Percentiles rank a stretch among this genome's conserved stretches.
Conservation (phyloP, 1,140 invertebrate genomes). For the Drosophila santomea region DNA sequence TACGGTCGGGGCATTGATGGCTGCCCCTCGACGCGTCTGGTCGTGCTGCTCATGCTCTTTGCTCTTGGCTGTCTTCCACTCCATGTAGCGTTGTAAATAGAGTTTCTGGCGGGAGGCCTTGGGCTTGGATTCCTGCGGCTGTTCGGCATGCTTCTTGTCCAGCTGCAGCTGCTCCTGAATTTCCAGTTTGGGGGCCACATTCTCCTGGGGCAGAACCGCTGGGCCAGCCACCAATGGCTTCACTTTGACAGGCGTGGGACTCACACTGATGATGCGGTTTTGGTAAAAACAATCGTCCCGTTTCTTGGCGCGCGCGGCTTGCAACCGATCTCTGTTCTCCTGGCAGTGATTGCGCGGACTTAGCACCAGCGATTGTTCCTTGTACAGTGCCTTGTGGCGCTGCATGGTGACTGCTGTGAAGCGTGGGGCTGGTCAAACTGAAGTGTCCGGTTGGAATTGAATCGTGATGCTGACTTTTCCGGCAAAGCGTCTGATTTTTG, state of each 20-base stretch:
- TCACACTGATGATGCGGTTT: conserved; percentile 51
- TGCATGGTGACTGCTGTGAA: conserved; percentile 11
- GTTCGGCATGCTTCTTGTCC: not conserved
- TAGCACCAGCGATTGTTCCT: conserved; percentile 38
- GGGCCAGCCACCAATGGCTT: not conserved
- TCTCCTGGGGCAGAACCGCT: conserved; percentile 14
- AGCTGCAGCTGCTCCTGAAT: not conserved
- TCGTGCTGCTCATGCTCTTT: conserved; percentile 14
- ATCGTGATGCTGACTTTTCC: not conserved
- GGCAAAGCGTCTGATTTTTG: conserved; percentile 7
- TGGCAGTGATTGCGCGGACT: conserved; percentile 39
- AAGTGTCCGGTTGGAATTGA: conserved; percentile 1
- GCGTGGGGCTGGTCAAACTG: not conserved
- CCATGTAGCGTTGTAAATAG: conserved; percentile 41
- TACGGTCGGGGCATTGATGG: not conserved
- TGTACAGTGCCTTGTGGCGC: conserved; percentile 45
- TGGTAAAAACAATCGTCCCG: conserved; percentile 50
- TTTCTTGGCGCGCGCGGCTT: conserved; percentile 43
- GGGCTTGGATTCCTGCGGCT: not conserved
- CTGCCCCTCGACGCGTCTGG: conserved; percentile 1
- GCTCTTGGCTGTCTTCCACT: conserved; percentile 36
- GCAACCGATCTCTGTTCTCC: conserved; percentile 40
- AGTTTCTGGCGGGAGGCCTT: conserved; percentile 8
- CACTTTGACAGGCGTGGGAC: conserved; percentile 33
- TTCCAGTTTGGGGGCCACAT: not conserved